phyloP scores from a whole-genome alignment of 2,113 vertebrate genomes.

The Pandion haliaetus region DNA sequence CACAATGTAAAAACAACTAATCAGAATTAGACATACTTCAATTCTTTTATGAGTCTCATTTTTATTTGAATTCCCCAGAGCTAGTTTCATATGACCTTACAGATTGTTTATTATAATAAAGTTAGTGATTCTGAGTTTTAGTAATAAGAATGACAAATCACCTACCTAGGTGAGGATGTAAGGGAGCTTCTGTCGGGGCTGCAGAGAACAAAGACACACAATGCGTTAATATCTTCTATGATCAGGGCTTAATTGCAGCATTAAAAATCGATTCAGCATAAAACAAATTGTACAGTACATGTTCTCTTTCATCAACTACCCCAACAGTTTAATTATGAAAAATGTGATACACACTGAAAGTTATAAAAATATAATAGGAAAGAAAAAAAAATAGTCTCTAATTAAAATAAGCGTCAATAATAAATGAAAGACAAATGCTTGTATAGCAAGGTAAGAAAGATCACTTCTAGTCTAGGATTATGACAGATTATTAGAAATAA shows the following conservation, averaged over 20 bases:
- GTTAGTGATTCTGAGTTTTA: neutral
- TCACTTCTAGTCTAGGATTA: neutral
- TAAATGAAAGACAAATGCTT: neutral
- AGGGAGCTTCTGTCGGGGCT: constrained; percentile 92
- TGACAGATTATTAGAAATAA: neutral
- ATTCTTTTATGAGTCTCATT: neutral
- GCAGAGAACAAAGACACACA: constrained; percentile 44
- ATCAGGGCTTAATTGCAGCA: neutral
- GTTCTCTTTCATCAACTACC: neutral
- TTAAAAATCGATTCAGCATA: neutral
- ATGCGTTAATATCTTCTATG: neutral
- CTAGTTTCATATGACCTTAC: neutral
- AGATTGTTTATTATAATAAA: neutral
- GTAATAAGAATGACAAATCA: neutral
- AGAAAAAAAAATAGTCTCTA: neutral
- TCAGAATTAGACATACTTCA: neutral
- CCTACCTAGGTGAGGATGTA: constrained; percentile 89
- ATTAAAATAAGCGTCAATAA: neutral
- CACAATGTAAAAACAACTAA: neutral
- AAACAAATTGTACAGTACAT: neutral
- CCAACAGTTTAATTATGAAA: neutral
- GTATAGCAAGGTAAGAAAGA: neutral
- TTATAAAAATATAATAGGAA: neutral
- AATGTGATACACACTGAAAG: neutral
- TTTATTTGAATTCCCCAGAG: neutral